phyloP scores from a whole-genome alignment of 2,888 invertebrate genomes.

The Lochmaea capreae region DNA sequence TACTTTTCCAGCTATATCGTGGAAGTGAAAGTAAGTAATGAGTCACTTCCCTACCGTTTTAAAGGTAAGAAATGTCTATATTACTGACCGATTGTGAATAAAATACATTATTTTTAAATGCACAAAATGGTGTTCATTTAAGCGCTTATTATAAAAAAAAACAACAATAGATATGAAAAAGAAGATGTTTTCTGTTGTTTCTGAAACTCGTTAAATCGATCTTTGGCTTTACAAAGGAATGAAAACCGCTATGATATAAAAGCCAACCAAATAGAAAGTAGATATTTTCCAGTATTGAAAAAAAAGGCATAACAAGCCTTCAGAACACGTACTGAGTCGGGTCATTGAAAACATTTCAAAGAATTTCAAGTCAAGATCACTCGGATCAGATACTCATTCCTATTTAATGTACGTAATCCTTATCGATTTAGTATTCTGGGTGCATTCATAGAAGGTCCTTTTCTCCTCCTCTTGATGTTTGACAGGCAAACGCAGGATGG shows the following conservation, averaged over 20 bases:
- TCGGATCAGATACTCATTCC: constrained; percentile 49
- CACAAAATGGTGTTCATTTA: no score
- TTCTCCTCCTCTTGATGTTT: constrained; percentile 40
- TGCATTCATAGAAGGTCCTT: constrained; percentile 48
- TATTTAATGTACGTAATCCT: constrained; percentile 60
- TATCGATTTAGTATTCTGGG: constrained; percentile 56
- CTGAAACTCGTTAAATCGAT: no score
- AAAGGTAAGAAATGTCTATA: no score
- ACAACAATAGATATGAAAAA: no score
- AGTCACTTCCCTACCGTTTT: no score
- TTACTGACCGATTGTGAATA: no score
- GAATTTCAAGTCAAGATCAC: constrained; percentile 61
- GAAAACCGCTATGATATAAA: constrained; percentile 1
- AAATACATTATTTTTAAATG: no score
- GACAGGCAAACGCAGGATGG: constrained; percentile 37
- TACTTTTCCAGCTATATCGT: no score
- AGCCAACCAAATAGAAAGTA: constrained; percentile 11
- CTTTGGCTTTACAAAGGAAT: neutral
- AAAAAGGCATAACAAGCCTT: constrained; percentile 26
- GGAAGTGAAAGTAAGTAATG: no score
- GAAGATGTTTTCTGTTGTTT: no score
- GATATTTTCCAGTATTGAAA: neutral
- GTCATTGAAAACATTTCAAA: constrained; percentile 57
- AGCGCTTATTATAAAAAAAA: no score
- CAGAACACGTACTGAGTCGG: constrained; percentile 24